Percentiles rank a stretch among this genome's conserved stretches.
phyloP scores from a whole-genome alignment of 1,140 invertebrate species.

The Maconellicoccus hirsutus region DNA sequence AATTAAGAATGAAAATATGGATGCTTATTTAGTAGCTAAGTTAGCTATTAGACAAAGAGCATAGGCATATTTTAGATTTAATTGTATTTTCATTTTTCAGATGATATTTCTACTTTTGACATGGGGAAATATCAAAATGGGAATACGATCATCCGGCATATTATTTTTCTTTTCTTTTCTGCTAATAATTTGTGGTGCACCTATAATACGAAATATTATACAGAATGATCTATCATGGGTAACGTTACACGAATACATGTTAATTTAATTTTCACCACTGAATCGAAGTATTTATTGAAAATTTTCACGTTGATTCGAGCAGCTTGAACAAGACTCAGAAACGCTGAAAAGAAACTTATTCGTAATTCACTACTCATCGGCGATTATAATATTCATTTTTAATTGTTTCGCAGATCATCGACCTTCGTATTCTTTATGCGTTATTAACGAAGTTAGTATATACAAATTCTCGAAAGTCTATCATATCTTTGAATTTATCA shows the following conservation, averaged over 20 bases:
- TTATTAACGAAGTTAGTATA: conserved; percentile 47
- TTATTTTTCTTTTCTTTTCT: conserved; percentile 81
- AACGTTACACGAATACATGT: neutral
- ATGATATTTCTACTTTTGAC: conserved; percentile 53
- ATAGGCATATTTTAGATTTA: too few species aligned
- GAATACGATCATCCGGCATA: conserved; percentile 72
- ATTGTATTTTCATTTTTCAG: conserved; percentile 37
- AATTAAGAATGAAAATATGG: too few species aligned
- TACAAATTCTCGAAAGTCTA: neutral
- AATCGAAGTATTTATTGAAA: neutral
- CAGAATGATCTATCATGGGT: conserved; percentile 27
- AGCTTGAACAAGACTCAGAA: conserved; percentile 30
- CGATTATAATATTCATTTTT: conserved; percentile 58
- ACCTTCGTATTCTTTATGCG: conserved; percentile 55
- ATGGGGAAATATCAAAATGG: conserved; percentile 66
- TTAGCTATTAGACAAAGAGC: too few species aligned
- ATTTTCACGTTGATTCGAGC: too few species aligned
- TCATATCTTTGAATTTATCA: neutral
- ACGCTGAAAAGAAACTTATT: conserved; percentile 57
- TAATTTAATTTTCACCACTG: conserved; percentile 6
- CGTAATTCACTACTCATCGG: conserved; percentile 65
- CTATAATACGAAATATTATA: conserved; percentile 60
- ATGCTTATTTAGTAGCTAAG: too few species aligned
- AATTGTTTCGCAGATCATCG: conserved; percentile 70
- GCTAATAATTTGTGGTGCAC: conserved; percentile 50